Base-by-base conservation (phyloP, 2,797 vertebrate species). In the Eleutherodactylus coqui region DNA sequence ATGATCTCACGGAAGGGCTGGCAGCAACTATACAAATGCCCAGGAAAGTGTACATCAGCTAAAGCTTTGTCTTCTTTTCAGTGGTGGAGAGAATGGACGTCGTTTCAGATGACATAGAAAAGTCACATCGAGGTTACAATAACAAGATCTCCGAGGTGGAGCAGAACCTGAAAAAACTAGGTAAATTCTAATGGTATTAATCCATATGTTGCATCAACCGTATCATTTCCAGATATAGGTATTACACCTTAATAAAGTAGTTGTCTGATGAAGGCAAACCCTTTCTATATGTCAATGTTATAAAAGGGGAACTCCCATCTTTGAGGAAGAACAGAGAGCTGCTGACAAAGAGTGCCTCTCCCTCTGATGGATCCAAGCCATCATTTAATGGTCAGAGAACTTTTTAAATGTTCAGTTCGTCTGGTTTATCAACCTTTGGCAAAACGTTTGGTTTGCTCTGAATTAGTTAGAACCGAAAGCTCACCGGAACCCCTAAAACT, bases 1-100 rank as follows among this genome's bases (percentile, higher is more conserved):
- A 16, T 72, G 38, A 72, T 43, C 38, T 43, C 16, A 72, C 69
- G 27, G 4, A n/a, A 27, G 0, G 24, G 36, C 3, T 41, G 34
- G 24, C 17, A 38, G 67, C 17, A 70, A 41, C 36, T 72, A 45
- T 45, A 27, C 21, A 73, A 73, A 73, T 7, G n/a, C 11, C 69
- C 17, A 58, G 58, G 38, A 38, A 55, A 19, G 24, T 58, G 21
- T 38, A 70, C 64, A n/a, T 53, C 51, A 72, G 38, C 47, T 27
- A 41, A 38, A 32, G 49, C 27, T 55, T 85, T 70, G 38, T 60
- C 34, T 49, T 43, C 88, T 34, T 72, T 92, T 79, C 91, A 99
- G 97, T 99, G 94, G 97, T 99, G 90, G 96, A 98, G 92, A 97
- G 95, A 94, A 97, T 99, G 90, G 97, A 99, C 93, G 96, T 91